Percentiles rank a stretch among this genome's conserved stretches.
Evolutionary conservation across 2,797 vertebrate species (phyloP).

Genomic region (Pangasius macronema): DNA sequence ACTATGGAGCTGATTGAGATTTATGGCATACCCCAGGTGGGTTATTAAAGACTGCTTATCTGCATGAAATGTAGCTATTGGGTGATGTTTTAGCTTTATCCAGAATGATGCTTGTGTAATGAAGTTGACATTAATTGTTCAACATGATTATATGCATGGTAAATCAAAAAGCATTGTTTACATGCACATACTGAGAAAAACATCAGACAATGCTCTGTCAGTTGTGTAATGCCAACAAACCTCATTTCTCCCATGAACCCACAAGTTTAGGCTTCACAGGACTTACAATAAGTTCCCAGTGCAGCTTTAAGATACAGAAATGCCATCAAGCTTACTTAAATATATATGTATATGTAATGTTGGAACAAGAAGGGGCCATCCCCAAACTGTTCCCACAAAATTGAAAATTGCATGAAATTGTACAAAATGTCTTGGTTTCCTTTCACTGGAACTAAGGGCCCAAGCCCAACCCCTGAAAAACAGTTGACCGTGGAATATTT

Average conservation of each 20-base stretch:
- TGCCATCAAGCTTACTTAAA: not conserved
- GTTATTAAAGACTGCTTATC: not conserved
- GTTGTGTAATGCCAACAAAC: not conserved
- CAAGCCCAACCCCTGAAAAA: too few relatives aligned
- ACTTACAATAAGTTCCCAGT: not conserved
- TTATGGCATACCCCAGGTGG: not conserved
- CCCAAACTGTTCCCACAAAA: too few relatives aligned
- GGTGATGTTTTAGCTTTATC: not conserved
- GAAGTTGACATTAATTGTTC: not conserved
- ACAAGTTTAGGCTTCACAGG: not conserved
- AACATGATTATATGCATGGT: too few relatives aligned
- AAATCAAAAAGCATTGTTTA: not conserved
- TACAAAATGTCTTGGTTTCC: too few relatives aligned
- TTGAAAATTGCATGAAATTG: too few relatives aligned
- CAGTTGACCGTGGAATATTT: too few relatives aligned
- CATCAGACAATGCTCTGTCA: not conserved
- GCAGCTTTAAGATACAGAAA: not conserved
- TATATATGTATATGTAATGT: too few relatives aligned
- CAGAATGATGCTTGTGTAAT: not conserved
- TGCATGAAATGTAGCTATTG: not conserved
- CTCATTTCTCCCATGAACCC: not conserved
- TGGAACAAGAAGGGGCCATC: too few relatives aligned
- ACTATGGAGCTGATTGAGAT: not conserved
- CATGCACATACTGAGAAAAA: not conserved
- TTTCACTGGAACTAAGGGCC: too few relatives aligned